Percentiles rank a stretch among this genome's conserved stretches.
Conservation (phyloP, 2,797 vertebrate species). For the Sorex maritimensis region DNA sequence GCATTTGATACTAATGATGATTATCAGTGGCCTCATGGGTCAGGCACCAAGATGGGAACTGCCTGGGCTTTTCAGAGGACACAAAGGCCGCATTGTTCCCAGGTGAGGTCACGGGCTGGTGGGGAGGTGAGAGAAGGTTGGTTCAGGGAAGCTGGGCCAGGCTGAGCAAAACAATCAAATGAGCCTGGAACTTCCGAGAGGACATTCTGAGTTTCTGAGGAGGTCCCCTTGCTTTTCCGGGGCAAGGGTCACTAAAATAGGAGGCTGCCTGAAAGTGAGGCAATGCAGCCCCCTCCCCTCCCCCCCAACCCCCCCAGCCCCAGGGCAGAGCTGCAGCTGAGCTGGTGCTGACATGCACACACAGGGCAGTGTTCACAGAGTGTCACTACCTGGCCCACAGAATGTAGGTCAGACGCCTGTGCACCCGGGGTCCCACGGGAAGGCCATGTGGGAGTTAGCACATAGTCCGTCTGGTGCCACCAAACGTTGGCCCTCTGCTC, state of each 20-base stretch:
- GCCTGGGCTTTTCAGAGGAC: constrained; percentile 69
- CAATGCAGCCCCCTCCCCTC: not conserved
- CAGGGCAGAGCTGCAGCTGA: too few relatives aligned
- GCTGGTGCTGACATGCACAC: too few relatives aligned
- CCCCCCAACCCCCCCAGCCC: too few relatives aligned
- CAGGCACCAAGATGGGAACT: constrained; percentile 77
- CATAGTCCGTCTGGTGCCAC: too few relatives aligned
- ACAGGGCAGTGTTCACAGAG: too few relatives aligned
- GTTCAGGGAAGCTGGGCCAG: not conserved
- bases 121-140: constrained; percentile 62
- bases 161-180: not conserved
- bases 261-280: not conserved
- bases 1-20: constrained; percentile 78
- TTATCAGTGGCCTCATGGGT: constrained; percentile 76
- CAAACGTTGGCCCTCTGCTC: not conserved
- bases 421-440: not conserved
- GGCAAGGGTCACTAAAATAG: not conserved
- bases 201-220: not conserved
- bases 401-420: not conserved
- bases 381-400: not conserved
- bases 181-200: constrained; percentile 25
- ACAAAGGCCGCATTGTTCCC: constrained; percentile 81
- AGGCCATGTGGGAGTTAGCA: not conserved
- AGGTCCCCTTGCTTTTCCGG: not conserved
- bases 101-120: constrained; percentile 79